Conservation (phyloP, 2,797 vertebrate species). For the Adelosebastes latens region DNA sequence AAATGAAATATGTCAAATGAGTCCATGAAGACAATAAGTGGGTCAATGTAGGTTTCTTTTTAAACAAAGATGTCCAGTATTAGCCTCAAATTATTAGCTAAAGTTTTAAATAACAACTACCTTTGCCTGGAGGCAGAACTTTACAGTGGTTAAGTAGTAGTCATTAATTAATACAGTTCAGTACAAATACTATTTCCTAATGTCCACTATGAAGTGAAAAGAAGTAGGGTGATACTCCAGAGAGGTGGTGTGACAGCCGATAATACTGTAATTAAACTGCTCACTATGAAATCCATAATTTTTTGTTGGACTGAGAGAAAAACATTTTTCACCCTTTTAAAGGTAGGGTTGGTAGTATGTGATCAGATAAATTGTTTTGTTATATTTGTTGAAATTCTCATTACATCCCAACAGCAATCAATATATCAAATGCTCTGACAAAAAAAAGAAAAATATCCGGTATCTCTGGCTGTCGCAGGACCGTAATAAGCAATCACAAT, state of each 20-base stretch:
- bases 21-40: conserved; percentile 31
- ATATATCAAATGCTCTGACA: too few species aligned
- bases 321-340: neutral
- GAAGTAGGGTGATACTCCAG: conserved; percentile 55
- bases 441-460: too few species aligned
- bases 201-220: conserved; percentile 46
- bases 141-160: conserved; percentile 49
- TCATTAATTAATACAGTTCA: conserved; percentile 63
- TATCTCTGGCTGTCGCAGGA: too few species aligned
- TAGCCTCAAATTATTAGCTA: conserved; percentile 22
- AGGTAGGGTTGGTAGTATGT: too few species aligned
- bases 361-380: neutral
- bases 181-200: conserved; percentile 30
- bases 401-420: too few species aligned
- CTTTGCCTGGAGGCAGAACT: conserved; percentile 53
- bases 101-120: conserved; percentile 67
- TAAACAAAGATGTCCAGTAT: conserved; percentile 41
- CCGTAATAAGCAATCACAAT: too few species aligned
- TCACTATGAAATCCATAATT: neutral
- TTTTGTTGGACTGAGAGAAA: neutral
- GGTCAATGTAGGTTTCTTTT: conserved; percentile 6
- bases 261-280: conserved; percentile 54
- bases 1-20: conserved; percentile 31
- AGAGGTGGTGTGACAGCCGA: conserved; percentile 18
- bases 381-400: too few species aligned